Evolutionary conservation across 2,888 invertebrate genomes (phyloP).

Genomic region (Tetranychus truncatus): DNA sequence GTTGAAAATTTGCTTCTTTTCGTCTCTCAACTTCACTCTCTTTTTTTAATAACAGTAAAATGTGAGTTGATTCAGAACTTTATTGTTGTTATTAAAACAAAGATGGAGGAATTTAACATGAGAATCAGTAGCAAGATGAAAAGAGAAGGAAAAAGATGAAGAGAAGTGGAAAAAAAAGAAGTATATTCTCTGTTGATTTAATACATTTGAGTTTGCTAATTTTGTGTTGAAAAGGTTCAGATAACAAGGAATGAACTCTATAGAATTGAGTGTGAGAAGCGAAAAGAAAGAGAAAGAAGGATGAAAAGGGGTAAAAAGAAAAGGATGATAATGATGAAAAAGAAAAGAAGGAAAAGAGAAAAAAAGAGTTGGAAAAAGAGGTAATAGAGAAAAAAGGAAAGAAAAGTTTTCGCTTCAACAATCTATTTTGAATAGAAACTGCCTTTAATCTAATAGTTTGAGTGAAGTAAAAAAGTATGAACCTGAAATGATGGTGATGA

Average conservation of each 20-base stretch:
- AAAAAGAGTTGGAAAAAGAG: background rate
- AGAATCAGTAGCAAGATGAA: background rate
- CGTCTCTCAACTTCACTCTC: background rate
- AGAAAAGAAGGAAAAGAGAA: background rate
- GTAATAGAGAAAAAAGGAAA: background rate
- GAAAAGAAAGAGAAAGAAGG: background rate
- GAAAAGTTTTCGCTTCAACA: background rate
- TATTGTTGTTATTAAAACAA: background rate
- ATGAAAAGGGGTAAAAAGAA: background rate
- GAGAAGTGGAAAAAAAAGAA: background rate
- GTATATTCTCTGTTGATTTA: background rate
- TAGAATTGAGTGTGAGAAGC: background rate
- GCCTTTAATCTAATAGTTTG: background rate
- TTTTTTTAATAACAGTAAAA: background rate
- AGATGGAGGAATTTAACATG: background rate
- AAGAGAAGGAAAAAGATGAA: background rate
- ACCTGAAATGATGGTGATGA: background rate
- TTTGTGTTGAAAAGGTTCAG: background rate
- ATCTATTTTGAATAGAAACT: background rate
- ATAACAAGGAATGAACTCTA: background rate
- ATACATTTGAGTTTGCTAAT: background rate
- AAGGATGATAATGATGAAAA: background rate
- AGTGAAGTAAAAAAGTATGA: background rate
- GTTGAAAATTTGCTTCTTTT: background rate
- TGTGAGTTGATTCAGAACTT: background rate